Evolutionary conservation across 1,140 invertebrate species (phyloP).

Genomic region (Brachionus sp.): DNA sequence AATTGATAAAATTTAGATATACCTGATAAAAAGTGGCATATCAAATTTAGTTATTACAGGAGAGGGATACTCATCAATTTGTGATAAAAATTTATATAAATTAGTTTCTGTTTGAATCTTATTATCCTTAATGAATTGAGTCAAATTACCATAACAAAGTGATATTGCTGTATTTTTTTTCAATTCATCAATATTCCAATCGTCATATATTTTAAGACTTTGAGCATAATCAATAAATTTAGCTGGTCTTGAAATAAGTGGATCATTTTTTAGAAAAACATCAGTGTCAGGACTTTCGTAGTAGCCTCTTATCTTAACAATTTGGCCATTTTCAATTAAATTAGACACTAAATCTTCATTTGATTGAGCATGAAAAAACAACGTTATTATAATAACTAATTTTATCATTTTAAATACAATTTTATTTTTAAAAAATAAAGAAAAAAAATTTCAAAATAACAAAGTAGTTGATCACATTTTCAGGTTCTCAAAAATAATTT

Average conservation of each 20-base stretch:
- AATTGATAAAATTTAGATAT: background rate
- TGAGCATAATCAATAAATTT: background rate
- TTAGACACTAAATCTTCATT: background rate
- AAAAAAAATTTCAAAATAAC: background rate
- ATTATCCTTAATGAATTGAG: background rate
- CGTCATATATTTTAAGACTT: background rate
- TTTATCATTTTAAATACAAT: background rate
- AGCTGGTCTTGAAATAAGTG: background rate
- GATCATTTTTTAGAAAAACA: background rate
- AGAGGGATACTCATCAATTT: background rate
- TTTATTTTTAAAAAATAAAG: background rate
- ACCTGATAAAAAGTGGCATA: slow-evolving; percentile 1
- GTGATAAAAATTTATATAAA: background rate
- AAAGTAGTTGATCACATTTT: slow-evolving; percentile 2
- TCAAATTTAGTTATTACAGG: background rate
- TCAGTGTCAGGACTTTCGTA: background rate
- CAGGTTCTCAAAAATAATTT: slow-evolving; percentile 9
- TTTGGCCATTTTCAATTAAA: slow-evolving; percentile 1
- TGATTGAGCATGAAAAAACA: background rate
- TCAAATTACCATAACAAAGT: slow-evolving; percentile 23
- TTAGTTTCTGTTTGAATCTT: background rate
- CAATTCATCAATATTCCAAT: background rate
- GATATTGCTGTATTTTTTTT: background rate
- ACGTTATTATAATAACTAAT: background rate
- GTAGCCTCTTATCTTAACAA: background rate